Conservation (phyloP, 2,888 invertebrate species). For the Autographa pulchrina region DNA sequence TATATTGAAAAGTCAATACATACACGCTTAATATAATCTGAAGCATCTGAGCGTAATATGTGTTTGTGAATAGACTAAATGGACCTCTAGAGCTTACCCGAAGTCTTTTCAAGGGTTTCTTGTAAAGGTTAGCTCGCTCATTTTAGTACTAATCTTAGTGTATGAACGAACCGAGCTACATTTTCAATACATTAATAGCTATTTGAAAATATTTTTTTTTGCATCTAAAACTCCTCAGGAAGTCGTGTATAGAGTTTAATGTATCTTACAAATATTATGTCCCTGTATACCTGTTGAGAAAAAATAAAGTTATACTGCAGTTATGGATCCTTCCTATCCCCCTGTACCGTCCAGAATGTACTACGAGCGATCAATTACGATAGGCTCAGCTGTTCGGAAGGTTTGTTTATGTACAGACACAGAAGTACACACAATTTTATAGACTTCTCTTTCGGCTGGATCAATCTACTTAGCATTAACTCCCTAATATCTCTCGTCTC, state of each 20-base stretch:
- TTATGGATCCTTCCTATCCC: too few relatives aligned
- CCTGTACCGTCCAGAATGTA: too few relatives aligned
- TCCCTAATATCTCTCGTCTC: constrained; percentile 51
- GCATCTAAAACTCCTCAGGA: too few relatives aligned
- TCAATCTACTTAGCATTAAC: constrained; percentile 63
- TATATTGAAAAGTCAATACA: too few relatives aligned
- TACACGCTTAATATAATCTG: not conserved
- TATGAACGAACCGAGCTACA: not conserved
- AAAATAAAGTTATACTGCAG: too few relatives aligned
- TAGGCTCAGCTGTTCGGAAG: constrained; percentile 25
- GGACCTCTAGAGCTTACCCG: not conserved
- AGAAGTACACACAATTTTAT: constrained; percentile 42
- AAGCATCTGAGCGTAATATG: not conserved
- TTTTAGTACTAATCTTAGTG: constrained; percentile 8
- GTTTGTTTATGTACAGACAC: constrained; percentile 23
- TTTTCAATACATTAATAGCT: constrained; percentile 30
- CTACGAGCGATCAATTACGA: constrained; percentile 14
- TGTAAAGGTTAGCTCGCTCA: not conserved
- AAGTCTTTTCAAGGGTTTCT: not conserved
- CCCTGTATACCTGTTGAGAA: too few relatives aligned
- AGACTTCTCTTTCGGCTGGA: constrained; percentile 39
- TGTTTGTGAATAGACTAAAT: constrained; percentile 14
- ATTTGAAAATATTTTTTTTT: not conserved
- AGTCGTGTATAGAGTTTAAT: too few relatives aligned
- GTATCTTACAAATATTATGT: too few relatives aligned